phyloP scores from a whole-genome alignment of 2,797 vertebrate genomes.

The Mormyrus hasselquistii region DNA sequence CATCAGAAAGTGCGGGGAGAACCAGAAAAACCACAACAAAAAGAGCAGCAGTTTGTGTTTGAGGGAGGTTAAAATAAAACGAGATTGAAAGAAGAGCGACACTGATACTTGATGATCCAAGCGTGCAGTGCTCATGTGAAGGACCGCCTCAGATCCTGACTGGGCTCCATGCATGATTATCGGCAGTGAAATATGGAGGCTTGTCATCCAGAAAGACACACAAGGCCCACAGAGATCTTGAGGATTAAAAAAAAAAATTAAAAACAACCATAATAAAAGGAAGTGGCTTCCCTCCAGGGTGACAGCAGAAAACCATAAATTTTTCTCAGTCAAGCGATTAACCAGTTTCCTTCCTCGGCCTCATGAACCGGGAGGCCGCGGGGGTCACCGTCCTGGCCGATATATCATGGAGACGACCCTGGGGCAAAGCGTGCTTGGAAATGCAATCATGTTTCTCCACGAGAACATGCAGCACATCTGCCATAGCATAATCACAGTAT shows the following conservation, averaged over 20 bases:
- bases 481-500: not conserved
- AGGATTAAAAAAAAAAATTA: not conserved
- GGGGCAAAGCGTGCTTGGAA: not conserved
- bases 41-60: not conserved
- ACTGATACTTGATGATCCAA: not conserved
- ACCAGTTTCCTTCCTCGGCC: not conserved
- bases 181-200: not conserved
- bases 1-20: not conserved
- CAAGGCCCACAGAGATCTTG: not conserved
- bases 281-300: not conserved
- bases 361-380: not conserved
- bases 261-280: not conserved
- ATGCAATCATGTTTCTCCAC: not conserved
- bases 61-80: not conserved
- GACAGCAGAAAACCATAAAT: not conserved
- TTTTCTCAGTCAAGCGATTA: conserved; percentile 8
- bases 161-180: not conserved
- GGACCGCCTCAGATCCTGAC: too few species aligned
- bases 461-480: not conserved
- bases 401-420: not conserved
- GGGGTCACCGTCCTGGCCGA: not conserved
- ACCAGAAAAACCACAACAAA: not conserved
- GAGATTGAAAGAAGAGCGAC: not conserved
- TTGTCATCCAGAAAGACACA: not conserved
- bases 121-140: not conserved